phyloP scores from a whole-genome alignment of 2,113 vertebrate genomes.

The Eclectus roratus region DNA sequence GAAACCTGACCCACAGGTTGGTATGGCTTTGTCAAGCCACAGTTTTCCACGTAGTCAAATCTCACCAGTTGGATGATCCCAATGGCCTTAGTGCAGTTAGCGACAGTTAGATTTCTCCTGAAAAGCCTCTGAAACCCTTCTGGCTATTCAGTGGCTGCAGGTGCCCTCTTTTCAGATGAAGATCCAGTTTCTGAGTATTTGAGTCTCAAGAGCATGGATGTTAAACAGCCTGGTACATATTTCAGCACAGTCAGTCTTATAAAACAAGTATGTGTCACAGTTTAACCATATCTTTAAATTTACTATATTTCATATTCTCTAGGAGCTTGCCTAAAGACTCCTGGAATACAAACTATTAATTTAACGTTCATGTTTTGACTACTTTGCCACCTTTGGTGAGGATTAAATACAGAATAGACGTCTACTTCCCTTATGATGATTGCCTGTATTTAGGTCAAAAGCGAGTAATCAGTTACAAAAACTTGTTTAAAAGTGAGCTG shows the following conservation, averaged over 20 bases:
- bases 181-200: not conserved
- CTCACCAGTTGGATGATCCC: not conserved
- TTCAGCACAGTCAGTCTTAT: not conserved
- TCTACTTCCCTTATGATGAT: not conserved
- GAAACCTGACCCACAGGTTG: fast-evolving
- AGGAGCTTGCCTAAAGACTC: not conserved
- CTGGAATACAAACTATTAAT: not conserved
- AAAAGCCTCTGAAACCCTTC: not conserved
- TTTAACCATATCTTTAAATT: not conserved
- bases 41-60: not conserved
- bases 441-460: not conserved
- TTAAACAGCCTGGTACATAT: not conserved
- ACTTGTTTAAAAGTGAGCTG: not conserved
- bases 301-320: not conserved
- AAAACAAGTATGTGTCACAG: not conserved
- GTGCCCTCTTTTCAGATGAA: not conserved
- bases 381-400: not conserved
- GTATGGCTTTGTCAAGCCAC: not conserved
- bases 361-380: not conserved
- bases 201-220: not conserved
- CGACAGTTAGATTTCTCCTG: not conserved
- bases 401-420: not conserved
- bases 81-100: not conserved
- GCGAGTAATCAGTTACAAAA: not conserved
- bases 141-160: not conserved